Percentiles rank a stretch among this genome's conserved stretches.
Conservation (phyloP, 2,888 invertebrate species). For the Xanthia togata region DNA sequence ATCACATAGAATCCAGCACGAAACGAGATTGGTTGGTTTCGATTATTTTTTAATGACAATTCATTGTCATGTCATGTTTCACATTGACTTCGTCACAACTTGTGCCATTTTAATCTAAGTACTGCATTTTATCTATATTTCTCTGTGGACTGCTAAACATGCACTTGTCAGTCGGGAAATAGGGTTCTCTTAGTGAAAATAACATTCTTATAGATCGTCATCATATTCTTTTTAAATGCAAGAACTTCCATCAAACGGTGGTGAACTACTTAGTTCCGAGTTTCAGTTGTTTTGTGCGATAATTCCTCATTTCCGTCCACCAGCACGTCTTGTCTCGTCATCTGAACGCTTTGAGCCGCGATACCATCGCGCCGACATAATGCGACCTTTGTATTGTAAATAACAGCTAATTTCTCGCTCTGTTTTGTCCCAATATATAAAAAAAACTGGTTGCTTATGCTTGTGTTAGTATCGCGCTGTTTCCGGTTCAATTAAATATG, state of each 20-base stretch:
- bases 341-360: conserved; percentile 35
- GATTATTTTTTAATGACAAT: background rate
- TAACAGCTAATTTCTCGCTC: conserved; percentile 30
- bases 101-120: background rate
- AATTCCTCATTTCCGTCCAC: conserved; percentile 39
- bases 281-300: conserved; percentile 30
- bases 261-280: conserved; percentile 18
- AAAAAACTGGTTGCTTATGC: background rate
- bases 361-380: conserved; percentile 39
- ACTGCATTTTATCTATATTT: background rate
- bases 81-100: background rate
- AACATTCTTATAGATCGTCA: background rate
- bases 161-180: background rate
- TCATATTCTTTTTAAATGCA: conserved; percentile 5
- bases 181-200: no score
- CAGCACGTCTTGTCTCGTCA: conserved; percentile 18
- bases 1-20: no score
- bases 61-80: background rate
- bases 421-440: conserved; percentile 2
- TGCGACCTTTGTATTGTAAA: conserved; percentile 36
- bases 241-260: conserved; percentile 10
- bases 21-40: background rate
- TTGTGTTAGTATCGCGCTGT: background rate
- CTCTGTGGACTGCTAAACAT: background rate
- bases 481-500: background rate